Conservation (phyloP, 2,797 vertebrate genomes). For the Pipistrellus nathusii region DNA sequence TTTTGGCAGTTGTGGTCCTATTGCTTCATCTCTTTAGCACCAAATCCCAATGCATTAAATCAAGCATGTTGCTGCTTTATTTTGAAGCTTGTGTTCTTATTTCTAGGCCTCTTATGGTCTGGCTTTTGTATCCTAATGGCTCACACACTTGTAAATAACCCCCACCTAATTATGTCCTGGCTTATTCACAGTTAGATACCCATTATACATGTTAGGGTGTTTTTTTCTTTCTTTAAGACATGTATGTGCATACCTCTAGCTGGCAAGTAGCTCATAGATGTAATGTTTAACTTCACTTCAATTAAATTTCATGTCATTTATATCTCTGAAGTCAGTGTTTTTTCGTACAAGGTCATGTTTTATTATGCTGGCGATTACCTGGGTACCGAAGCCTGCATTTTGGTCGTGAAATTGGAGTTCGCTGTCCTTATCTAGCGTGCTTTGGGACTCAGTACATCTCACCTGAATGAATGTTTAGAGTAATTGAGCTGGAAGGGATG, state of each 20-base stretch:
- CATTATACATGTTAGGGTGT: not conserved
- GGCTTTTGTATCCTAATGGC: slow-evolving; percentile 39
- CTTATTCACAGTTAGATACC: not conserved
- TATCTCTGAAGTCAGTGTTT: slow-evolving; percentile 6
- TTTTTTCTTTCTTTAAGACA: not conserved
- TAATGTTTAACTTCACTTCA: slow-evolving; percentile 22
- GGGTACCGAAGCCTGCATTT: slow-evolving; percentile 36
- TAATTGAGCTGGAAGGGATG: not conserved
- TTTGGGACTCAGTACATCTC: not conserved
- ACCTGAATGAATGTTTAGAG: not conserved
- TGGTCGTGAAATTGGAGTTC: not conserved
- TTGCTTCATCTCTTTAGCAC: slow-evolving; percentile 16
- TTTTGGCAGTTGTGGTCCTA: not conserved
- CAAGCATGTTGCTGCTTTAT: not conserved
- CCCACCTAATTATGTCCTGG: not conserved
- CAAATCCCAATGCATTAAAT: not conserved
- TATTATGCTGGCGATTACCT: slow-evolving; percentile 14
- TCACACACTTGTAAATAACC: not conserved
- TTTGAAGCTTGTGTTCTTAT: slow-evolving; percentile 42
- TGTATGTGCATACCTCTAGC: not conserved
- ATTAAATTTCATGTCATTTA: not conserved
- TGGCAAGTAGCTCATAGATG: not conserved
- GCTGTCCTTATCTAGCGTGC: not conserved
- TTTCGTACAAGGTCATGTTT: not conserved
- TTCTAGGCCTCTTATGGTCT: not conserved